Evolutionary conservation across 2,113 vertebrate genomes (phyloP), one percentile per base, ranked within the genome.

Genomic region (Centropus bengalensis): DNA sequence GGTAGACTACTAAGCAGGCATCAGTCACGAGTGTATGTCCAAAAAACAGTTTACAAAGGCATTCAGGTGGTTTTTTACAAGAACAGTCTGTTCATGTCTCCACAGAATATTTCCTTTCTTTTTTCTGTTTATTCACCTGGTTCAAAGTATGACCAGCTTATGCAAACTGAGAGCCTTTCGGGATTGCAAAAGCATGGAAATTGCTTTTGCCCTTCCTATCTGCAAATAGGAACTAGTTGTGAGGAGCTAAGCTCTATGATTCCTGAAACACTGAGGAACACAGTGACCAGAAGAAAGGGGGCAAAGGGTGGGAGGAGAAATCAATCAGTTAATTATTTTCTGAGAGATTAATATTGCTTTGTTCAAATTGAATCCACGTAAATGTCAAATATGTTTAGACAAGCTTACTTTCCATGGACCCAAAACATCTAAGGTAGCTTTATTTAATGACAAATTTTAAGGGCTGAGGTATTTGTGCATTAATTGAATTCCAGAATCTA

Each of bases 351-450:
- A 82, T 86, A 86, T 93, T 91, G 54, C 67, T 86, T 91, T 80
- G 63, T 93, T 94, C 88, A 92, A 96, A 93, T n/a, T 90, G 86
- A 93, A 90, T 89, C 54, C 49, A 76, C 82, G 93, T 73, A 82
- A 88, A 90, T 69, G 86, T 94, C 67, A 89, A 80, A 56, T 82
- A 67, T 18, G 45, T 88, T 92, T 82, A 91, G 86, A 76, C 67
- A 82, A 86, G 67, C 71, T 82, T 85, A 56, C 24, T 64, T 73
- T 47, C 59, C 12, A 2, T 64, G 82, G 93, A 92, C 86, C 58
- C 71, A 73, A 88, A 93, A 79, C 54, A 86, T 52, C 67, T 38
- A 73, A 93, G 71, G 44, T n/a, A 82, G 63, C 62, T 94, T 91
- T 75, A 94, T 56, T 89, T 84, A 67, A 85, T 38, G 12, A 80